Conservation (phyloP, 1,140 invertebrate species). For the Marisa cornuarietis region DNA sequence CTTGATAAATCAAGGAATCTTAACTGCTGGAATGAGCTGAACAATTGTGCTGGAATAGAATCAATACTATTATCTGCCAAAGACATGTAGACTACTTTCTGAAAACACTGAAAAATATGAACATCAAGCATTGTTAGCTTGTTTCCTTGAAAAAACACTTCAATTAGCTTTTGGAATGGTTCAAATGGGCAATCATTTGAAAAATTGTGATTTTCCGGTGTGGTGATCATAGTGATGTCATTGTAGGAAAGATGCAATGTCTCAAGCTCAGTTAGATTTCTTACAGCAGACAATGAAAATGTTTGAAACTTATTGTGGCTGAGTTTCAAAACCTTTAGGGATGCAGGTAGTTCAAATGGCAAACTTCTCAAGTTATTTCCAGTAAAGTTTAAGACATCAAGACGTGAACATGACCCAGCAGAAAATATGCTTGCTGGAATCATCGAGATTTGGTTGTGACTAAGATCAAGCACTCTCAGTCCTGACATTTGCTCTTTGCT, state of each 20-base stretch:
- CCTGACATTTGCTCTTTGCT: no score
- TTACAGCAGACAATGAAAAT: conserved; percentile 10
- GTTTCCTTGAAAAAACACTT: conserved; percentile 11
- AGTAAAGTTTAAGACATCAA: conserved; percentile 1
- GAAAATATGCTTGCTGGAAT: background rate
- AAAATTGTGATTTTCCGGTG: background rate
- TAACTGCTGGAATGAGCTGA: conserved; percentile 30
- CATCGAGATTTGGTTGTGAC: conserved; percentile 8
- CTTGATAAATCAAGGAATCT: conserved; percentile 37
- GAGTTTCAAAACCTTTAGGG: conserved; percentile 20
- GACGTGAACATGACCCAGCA: background rate
- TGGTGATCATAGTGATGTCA: background rate
- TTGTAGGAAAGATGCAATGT: conserved; percentile 21
- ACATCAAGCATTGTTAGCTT: background rate
- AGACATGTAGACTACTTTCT: conserved; percentile 17
- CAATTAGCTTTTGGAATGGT: background rate
- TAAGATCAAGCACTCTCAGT: conserved; percentile 3
- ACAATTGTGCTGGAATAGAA: conserved; percentile 14
- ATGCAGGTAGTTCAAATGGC: background rate
- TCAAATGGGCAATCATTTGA: background rate
- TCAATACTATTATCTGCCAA: conserved; percentile 34
- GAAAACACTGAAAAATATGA: conserved; percentile 2
- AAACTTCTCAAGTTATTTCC: background rate
- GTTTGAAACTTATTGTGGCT: conserved; percentile 26
- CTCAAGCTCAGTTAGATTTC: conserved; percentile 1